Evolutionary conservation across 1,140 invertebrate genomes (phyloP), one percentile per base, ranked within the genome.

Genomic region (Semibalanus balanoides): DNA sequence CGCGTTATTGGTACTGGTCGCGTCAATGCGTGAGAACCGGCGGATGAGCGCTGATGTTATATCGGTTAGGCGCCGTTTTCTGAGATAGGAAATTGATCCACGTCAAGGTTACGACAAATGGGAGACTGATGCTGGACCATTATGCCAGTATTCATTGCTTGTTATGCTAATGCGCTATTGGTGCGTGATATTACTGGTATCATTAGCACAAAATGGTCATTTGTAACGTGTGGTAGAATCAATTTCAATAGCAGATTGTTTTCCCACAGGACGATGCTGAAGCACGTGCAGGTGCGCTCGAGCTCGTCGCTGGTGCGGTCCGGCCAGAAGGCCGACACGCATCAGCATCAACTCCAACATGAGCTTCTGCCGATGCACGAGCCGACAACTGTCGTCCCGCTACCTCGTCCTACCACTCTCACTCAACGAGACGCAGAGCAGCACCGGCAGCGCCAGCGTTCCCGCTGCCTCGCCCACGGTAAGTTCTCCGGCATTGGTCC

Each of bases 221-320:
- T 40, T 40, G 35, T 40, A 40, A 40, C 35, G 17, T 40, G 35
- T 17, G 35, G 35, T 40, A 17, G 35, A 40, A 40, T 40, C 35
- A 40, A 40, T 40, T 40, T 40, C 35, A 17, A 17, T 40, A 17
- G 5, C 35, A 7, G 19, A 74, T 74, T 35, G 27, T 74, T 28
- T 74, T 51, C n/a, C 75, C 14, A 0, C 77, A 78, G 77, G 69
- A 82, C 79, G 84, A 94, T 94, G 92, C 86, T 93, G 87, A 93
- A 93, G 86, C 92, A 93, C 90, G 92, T 94, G 84, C 91, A 92
- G 84, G 88, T 93, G 83, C 92, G 91, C 79, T 91, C 92, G 83
- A 78, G 80, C 77, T 79, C 79, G 71, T 75, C 80, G 79, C 73
- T 81, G 78, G 71, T 77, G 73, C 79, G 78, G 64, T 77, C 76